Base-by-base conservation (phyloP, 2,797 vertebrate genomes). In the Tarsius wallacei region DNA sequence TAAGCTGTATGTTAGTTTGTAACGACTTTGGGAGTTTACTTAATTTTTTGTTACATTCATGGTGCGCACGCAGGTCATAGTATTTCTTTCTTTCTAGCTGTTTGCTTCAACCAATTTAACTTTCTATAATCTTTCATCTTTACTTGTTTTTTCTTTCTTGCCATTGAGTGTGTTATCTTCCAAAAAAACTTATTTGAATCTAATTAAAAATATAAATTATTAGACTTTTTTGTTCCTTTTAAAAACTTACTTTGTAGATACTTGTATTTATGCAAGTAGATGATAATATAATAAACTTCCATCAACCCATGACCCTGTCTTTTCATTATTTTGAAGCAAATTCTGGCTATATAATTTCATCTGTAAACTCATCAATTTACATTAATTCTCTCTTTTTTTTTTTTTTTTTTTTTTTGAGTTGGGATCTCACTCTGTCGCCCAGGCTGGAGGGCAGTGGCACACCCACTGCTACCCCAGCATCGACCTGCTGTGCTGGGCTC, bases 321-420 rank as follows among this genome's bases (percentile, higher is more conserved):
- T n/a, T 53, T 94, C 59, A 55, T 76, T 87, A 51, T 59, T 87
- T 68, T 85, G 64, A 92, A 96, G 17, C n/a, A 74, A 36, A 93
- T 77, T 57, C 4, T 14, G 47, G 57, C 53, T 4, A 14, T 86
- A 49, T 1, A 63, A 1, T 71, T 87, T 87, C 33, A 36, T 87
- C 9, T 86, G 2, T 86, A 86, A 92, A 71, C 84, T 49, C 19
- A 36, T 57, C 28, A 81, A 33, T 28, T 42, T 42, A 42, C 5
- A 42, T 42, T 42, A 42, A n/a, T n/a, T n/a, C n/a, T 42, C 5
- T 42, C 42, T 42, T 5, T 42, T 42, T 42, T 42, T 42, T 42
- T 42, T 42, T 42, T 42, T 42, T 42, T 42, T 42, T 42, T 42
- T 42, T 42, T 42, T 42, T 42, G 42, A 42, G 42, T 42, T 42